phyloP scores from a whole-genome alignment of 2,888 invertebrate genomes.

The Drosophila anceps region DNA sequence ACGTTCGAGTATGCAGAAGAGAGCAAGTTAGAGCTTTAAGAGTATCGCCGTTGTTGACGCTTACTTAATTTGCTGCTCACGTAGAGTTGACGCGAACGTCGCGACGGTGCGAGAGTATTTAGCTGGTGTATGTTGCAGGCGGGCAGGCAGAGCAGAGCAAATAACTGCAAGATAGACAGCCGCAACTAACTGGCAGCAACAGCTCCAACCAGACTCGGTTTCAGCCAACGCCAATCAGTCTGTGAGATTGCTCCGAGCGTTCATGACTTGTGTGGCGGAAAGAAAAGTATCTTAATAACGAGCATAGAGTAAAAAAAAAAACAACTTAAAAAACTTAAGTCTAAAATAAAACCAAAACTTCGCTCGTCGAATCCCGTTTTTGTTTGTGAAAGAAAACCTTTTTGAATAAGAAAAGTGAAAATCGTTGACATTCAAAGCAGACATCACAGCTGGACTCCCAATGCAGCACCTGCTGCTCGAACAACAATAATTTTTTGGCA shows the following conservation, averaged over 20 bases:
- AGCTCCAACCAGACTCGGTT: slow-evolving; percentile 50
- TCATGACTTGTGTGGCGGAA: slow-evolving; percentile 50
- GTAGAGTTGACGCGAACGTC: slow-evolving; percentile 39
- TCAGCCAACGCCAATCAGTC: slow-evolving; percentile 62
- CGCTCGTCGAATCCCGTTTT: slow-evolving; percentile 52
- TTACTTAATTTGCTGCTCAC: slow-evolving; percentile 74
- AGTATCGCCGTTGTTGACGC: slow-evolving; percentile 37
- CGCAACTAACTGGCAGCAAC: slow-evolving; percentile 36
- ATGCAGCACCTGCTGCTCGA: slow-evolving; percentile 41
- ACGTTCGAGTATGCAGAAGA: slow-evolving; percentile 62
- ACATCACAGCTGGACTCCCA: slow-evolving; percentile 3
- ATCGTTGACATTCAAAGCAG: slow-evolving; percentile 43
- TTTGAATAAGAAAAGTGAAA: slow-evolving; percentile 60
- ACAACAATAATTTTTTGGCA: slow-evolving; percentile 52
- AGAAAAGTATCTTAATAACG: background rate
- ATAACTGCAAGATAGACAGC: slow-evolving; percentile 60
- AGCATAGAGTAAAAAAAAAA: background rate
- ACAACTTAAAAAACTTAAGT: background rate
- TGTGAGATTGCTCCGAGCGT: slow-evolving; percentile 69
- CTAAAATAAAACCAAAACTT: slow-evolving; percentile 11
- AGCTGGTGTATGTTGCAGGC: slow-evolving; percentile 40
- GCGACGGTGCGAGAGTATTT: slow-evolving; percentile 45
- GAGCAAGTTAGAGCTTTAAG: slow-evolving; percentile 36
- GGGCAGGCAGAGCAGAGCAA: slow-evolving; percentile 13
- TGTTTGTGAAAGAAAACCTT: slow-evolving; percentile 51